Conservation (phyloP, 2,113 vertebrate genomes). For the Tursiops truncatus region DNA sequence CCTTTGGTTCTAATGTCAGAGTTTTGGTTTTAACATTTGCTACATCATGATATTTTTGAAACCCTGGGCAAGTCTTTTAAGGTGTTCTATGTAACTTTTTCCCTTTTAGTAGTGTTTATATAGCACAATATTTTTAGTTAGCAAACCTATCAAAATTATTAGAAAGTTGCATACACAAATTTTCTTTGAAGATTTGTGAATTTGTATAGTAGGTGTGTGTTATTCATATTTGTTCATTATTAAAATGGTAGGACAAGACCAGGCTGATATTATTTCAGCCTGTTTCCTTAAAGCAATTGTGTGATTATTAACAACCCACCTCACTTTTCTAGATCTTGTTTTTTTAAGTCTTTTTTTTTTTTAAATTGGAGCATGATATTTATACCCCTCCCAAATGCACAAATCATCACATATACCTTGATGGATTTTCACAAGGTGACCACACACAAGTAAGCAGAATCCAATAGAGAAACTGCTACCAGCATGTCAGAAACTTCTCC, state of each 20-base stretch:
- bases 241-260: neutral
- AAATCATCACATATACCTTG: neutral
- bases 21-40: slow-evolving; percentile 4
- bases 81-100: neutral
- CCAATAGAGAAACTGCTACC: neutral
- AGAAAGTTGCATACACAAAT: neutral
- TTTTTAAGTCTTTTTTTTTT: neutral
- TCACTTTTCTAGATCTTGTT: neutral
- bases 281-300: neutral
- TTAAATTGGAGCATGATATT: neutral
- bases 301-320: neutral
- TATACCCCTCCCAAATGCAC: neutral
- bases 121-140: neutral
- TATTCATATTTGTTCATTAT: neutral
- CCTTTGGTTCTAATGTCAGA: neutral
- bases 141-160: neutral
- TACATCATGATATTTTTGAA: slow-evolving; percentile 24
- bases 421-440: neutral
- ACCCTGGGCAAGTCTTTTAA: neutral
- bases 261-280: neutral
- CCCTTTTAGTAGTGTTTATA: neutral
- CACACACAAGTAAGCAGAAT: neutral
- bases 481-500: neutral
- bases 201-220: neutral
- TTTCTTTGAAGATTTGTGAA: neutral